Percentiles rank a stretch among this genome's conserved stretches.
Conservation (phyloP, 2,113 vertebrate species). For the Petroica traversi region DNA sequence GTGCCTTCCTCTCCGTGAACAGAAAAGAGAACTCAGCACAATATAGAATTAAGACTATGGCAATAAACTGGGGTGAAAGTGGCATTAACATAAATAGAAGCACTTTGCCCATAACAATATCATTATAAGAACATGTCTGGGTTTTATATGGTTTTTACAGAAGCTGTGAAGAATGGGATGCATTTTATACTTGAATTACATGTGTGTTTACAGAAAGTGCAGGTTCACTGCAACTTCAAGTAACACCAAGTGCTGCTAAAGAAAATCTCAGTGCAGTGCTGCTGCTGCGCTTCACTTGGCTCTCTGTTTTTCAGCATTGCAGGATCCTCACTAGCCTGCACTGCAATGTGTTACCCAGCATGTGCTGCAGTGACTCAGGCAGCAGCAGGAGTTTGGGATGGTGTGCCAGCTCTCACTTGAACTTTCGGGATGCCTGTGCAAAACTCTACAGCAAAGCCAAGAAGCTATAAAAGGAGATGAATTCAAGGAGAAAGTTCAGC, state of each 20-base stretch:
- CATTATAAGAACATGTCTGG: not conserved
- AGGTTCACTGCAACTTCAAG: not conserved
- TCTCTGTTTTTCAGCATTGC: constrained; percentile 10
- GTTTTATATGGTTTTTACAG: not conserved
- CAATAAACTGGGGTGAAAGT: not conserved
- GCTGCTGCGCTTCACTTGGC: not conserved
- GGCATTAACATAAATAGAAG: not conserved
- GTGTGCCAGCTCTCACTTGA: not conserved
- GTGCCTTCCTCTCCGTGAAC: not conserved
- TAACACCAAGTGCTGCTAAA: not conserved
- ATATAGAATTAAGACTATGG: not conserved
- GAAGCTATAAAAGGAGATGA: constrained; percentile 7
- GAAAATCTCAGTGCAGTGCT: not conserved
- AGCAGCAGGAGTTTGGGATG: not conserved
- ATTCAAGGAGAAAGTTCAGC: not conserved
- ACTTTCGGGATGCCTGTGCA: not conserved
- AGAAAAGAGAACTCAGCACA: not conserved
- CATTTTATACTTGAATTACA: not conserved
- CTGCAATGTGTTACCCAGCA: not conserved
- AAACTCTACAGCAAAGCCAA: constrained; percentile 17
- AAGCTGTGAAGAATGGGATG: not conserved
- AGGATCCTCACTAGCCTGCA: not conserved
- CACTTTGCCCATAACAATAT: not conserved
- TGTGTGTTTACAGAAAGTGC: not conserved
- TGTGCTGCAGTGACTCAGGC: constrained; percentile 48